Evolutionary conservation across 2,888 invertebrate genomes (phyloP).

Genomic region (Nasonovia ribisnigri): DNA sequence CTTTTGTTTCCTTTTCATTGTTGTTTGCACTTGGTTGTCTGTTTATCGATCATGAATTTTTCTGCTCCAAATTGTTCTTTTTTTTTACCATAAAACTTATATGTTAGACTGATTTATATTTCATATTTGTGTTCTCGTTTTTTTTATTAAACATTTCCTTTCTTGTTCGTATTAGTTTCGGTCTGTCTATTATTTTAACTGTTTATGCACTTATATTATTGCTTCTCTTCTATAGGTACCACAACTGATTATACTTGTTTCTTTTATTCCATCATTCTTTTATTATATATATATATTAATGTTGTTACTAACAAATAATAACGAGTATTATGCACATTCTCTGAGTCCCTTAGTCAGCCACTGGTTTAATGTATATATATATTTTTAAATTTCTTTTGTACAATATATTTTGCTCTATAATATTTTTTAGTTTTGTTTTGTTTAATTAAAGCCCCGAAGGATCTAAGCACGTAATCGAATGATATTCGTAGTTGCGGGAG

Average conservation of each 20-base stretch:
- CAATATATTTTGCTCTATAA: background rate
- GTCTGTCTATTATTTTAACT: background rate
- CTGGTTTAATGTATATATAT: background rate
- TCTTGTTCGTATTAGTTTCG: background rate
- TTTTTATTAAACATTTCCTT: background rate
- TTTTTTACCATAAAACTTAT: background rate
- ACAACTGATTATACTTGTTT: background rate
- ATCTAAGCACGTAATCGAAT: conserved; percentile 2
- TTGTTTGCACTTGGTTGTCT: background rate
- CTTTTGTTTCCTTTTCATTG: background rate
- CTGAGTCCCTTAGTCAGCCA: background rate
- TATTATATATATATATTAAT: background rate
- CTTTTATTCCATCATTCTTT: background rate
- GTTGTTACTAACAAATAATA: background rate
- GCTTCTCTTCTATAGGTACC: background rate
- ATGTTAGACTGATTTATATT: background rate
- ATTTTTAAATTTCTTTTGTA: background rate
- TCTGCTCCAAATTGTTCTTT: background rate
- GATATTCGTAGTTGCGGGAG: background rate
- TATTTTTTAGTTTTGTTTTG: background rate
- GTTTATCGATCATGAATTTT: background rate
- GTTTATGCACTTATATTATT: background rate
- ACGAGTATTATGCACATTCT: background rate
- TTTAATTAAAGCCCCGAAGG: background rate
- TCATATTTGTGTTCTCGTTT: background rate